Conservation (phyloP, 2,113 vertebrate genomes). For the Oxyruncus cristatus region DNA sequence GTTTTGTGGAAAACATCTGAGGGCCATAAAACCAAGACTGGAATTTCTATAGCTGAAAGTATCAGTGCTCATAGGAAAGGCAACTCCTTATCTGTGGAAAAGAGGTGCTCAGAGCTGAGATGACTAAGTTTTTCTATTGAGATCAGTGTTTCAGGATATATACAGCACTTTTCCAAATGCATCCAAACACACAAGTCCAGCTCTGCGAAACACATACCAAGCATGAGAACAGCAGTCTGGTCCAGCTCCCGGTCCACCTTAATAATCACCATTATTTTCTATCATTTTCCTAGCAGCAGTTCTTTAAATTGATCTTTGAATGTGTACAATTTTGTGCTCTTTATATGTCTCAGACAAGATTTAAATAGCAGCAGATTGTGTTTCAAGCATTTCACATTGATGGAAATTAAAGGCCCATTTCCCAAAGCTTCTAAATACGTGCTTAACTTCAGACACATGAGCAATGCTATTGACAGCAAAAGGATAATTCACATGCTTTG, state of each 20-base stretch:
- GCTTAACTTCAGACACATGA: neutral
- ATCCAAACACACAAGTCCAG: neutral
- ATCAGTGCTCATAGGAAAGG: neutral
- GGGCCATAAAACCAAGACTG: neutral
- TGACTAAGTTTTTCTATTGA: neutral
- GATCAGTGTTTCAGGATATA: neutral
- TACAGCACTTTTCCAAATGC: neutral
- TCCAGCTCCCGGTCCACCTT: neutral
- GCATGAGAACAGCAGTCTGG: neutral
- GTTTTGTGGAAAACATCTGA: neutral
- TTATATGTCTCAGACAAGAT: neutral
- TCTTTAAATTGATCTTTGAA: neutral
- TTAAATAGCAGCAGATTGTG: neutral
- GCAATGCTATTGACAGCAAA: neutral
- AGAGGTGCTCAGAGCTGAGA: neutral
- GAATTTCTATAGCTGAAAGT: neutral
- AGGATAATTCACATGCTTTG: neutral
- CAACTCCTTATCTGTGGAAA: neutral
- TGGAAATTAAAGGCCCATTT: constrained; percentile 1
- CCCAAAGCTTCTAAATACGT: neutral
- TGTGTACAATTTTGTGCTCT: neutral
- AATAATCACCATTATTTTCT: neutral
- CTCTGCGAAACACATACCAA: neutral
- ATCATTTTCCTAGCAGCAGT: neutral
- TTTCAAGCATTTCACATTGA: neutral